Evolutionary conservation across 1,140 invertebrate species (phyloP).

Genomic region (Octopus sinensis): DNA sequence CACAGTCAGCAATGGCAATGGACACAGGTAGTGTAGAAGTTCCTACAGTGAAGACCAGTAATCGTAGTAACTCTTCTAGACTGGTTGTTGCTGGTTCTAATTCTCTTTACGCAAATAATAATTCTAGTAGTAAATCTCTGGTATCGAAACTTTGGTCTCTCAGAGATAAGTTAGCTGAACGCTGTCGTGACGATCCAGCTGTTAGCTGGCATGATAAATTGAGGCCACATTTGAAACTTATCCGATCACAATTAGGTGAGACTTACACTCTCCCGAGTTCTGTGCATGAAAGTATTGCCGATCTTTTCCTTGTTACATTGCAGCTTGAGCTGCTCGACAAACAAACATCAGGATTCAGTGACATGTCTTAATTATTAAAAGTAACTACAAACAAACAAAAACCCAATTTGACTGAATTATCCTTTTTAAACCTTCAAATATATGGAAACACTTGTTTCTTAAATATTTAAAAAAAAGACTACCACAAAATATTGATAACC

Average conservation of each 20-base stretch:
- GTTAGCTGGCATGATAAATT: conserved; percentile 23
- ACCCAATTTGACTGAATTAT: too few species aligned
- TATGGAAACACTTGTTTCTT: too few species aligned
- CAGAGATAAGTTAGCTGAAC: background rate
- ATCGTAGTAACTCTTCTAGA: background rate
- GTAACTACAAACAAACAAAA: too few species aligned
- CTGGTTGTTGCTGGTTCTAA: background rate
- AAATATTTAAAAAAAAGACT: too few species aligned
- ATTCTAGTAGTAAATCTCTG: background rate
- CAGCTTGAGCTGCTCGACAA: background rate
- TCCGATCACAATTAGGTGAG: conserved; percentile 18
- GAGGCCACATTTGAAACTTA: conserved; percentile 12
- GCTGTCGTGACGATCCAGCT: conserved; percentile 18
- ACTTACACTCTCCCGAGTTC: conserved; percentile 17
- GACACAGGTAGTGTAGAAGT: background rate
- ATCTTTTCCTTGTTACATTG: conserved; percentile 25
- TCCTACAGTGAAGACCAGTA: background rate
- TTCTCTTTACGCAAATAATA: background rate
- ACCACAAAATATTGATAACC: too few species aligned
- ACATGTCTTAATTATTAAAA: too few species aligned
- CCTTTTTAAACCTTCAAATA: too few species aligned
- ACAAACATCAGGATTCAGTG: background rate
- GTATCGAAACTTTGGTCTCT: background rate
- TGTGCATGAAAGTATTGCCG: conserved; percentile 21
- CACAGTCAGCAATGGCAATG: background rate